Evolutionary conservation across 2,113 vertebrate species (phyloP), one percentile per base, ranked within the genome.

Genomic region (Chelonoidis abingdonii): DNA sequence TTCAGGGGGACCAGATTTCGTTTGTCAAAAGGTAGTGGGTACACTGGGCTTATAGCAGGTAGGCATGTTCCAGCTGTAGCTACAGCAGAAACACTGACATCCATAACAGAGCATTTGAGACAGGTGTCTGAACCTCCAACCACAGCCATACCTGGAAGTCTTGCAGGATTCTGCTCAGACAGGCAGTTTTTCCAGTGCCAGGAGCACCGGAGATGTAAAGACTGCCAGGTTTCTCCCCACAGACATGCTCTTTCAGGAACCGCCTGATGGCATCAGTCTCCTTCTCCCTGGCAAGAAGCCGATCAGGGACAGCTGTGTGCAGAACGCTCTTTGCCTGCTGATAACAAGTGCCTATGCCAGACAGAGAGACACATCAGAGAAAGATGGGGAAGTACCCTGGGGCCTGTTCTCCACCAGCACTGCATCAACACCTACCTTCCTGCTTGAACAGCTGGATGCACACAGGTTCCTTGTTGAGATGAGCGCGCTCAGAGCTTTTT

Each of bases 161-260:
- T 2, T 98, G 98, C 87, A 99, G 98, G 47, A 99, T 97, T 3
- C 98, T 98, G 98, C 97, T 99, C 93, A 99, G 88, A 75, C 99
- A 99, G 62, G 99, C 99, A 0, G 99, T 99, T 98, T 99, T 99
- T 49, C 99, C 99, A 0, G 99, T 99, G 4, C 99, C 99, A 0
- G 99, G 99, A 1, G 99, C 98, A 35, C 99, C 99, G 0, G 99
- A 99, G 94, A 99, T 98, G 93, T 99, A 99, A 86, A 99, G 99
- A 95, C 99, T 99, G 88, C 99, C 98, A 0, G 99, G 98, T 21
- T 86, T 97, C 4, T 49, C 91, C 10, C 47, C 97, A 83, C 98
- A 97, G 78, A 99, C 91, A 31, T 98, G 98, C 1, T 98, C 97
- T 94, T 96, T 94, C 94, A 99, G 97, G 97, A 99, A 99, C 7